A percentile compares a stretch with the other conserved stretches of the same genome.
Conservation (phyloP, 2,888 invertebrate species). For the Oscheius myriophilus region DNA sequence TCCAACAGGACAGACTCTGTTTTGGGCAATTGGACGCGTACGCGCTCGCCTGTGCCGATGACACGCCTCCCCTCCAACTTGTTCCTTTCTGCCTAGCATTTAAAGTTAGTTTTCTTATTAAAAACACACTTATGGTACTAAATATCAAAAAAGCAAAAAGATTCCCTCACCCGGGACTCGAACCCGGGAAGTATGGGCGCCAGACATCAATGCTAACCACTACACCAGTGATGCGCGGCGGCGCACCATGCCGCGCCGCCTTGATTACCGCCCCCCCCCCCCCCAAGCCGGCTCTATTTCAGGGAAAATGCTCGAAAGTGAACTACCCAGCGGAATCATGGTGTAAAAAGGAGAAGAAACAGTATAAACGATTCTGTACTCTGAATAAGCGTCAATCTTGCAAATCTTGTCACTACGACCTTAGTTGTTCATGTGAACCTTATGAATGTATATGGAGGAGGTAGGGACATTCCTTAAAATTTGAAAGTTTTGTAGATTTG, state of each 20-base stretch:
- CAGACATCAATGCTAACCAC: neutral
- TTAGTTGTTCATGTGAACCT: constrained; percentile 56
- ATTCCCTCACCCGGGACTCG: neutral
- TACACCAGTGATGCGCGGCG: no score
- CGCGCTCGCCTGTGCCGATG: constrained; percentile 57
- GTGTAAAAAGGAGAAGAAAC: constrained; percentile 52
- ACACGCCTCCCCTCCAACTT: constrained; percentile 57
- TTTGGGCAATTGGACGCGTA: constrained; percentile 54
- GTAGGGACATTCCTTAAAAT: constrained; percentile 13
- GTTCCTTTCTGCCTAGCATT: constrained; percentile 61
- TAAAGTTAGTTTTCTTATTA: constrained; percentile 44
- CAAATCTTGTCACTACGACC: constrained; percentile 35
- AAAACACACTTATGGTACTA: neutral
- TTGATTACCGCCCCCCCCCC: no score
- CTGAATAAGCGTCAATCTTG: constrained; percentile 18
- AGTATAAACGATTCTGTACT: constrained; percentile 50
- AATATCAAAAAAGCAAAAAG: neutral
- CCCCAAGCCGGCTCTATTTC: no score
- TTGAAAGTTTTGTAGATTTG: constrained; percentile 28
- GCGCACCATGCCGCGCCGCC: no score
- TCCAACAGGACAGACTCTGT: constrained; percentile 58
- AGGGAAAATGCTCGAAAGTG: constrained; percentile 52
- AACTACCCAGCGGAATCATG: constrained; percentile 55
- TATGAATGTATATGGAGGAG: constrained; percentile 40
- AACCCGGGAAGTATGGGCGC: neutral